Evolutionary conservation across 30 jellyfish, hydroid and myxozoan species (phyloP), one percentile per base, ranked within the genome.

Genomic region (Mastigias papua): DNA sequence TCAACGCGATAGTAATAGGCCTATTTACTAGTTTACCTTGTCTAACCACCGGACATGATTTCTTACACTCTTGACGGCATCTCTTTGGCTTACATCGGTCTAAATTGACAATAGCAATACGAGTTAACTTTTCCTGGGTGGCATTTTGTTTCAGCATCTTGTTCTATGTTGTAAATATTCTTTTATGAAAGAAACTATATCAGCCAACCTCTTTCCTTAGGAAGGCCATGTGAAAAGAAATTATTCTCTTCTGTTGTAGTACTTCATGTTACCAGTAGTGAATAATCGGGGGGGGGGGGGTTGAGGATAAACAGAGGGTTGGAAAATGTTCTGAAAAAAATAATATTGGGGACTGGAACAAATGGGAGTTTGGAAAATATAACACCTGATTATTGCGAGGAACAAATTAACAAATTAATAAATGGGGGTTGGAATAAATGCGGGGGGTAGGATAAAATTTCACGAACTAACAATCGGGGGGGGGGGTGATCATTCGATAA

Each of bases 51-150:
- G 99, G 99, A 80, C 99, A 96, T 7, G 98, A 86, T 77, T 97
- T 73, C 85, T 96, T 96, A 92, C 99, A 96, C 69, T 96, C 99
- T 60, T 91, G 98, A 27, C 98, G 96, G 71, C 99, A 96, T 96
- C 96, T 92, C 57, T 96, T 96, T 1, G 99, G 99, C 75, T 92
- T 96, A 77, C 99, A 96, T 51, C 99, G 97, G 64, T 96, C 99
- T 74, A 94, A 54, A 73, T 96, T 96, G 69, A 96, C 95, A 50
- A 96, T 96, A 73, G 99, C 99, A 33, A 96, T 92, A 69, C 99
- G 97, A 26, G 99, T 96, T 63, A 95, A 72, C 90, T 95, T 95
- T 23, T 90, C 99, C 34, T 94, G 99, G 48, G 97, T 84, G n/a
- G 90, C 9, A 35, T 71, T 37, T 20, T 61, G 78, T 22, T 62